Evolutionary conservation across 2,888 invertebrate species (phyloP).

Genomic region (Philereme vetulata): DNA sequence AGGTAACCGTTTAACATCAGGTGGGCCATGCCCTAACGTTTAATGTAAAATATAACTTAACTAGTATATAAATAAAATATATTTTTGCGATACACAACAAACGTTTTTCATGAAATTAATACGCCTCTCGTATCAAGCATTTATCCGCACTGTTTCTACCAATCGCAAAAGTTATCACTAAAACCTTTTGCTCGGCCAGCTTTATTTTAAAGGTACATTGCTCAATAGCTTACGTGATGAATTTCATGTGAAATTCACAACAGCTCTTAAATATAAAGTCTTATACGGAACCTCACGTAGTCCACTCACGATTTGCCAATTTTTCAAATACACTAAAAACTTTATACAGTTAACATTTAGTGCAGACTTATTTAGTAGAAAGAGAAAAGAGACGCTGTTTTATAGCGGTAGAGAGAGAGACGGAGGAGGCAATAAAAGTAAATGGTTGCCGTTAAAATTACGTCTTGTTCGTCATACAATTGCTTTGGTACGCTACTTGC

Average conservation of each 20-base stretch:
- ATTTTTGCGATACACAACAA: no score
- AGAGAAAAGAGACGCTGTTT: conserved; percentile 40
- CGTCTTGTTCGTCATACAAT: conserved; percentile 49
- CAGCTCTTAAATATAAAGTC: conserved; percentile 13
- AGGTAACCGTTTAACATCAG: no score
- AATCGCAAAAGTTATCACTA: no score
- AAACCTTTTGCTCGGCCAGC: no score
- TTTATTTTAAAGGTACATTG: neutral
- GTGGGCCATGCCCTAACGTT: no score
- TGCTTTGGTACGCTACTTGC: conserved; percentile 7
- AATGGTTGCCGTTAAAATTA: conserved; percentile 54
- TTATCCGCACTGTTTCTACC: no score
- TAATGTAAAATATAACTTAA: no score
- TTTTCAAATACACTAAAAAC: conserved; percentile 59
- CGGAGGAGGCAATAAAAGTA: conserved; percentile 51
- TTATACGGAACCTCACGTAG: conserved; percentile 27
- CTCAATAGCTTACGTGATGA: conserved; percentile 3
- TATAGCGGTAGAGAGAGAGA: conserved; percentile 41
- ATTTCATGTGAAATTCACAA: conserved; percentile 10
- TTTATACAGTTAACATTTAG: conserved; percentile 51
- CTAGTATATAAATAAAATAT: no score
- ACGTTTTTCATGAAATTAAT: no score
- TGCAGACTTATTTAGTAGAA: conserved; percentile 43
- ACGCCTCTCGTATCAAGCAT: no score
- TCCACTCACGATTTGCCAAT: conserved; percentile 34